These are phyloP conservation scores for Antheraea mylitta DNA, from an alignment of 1,140 invertebrate species.

Conservation along the genomic window DNA sequence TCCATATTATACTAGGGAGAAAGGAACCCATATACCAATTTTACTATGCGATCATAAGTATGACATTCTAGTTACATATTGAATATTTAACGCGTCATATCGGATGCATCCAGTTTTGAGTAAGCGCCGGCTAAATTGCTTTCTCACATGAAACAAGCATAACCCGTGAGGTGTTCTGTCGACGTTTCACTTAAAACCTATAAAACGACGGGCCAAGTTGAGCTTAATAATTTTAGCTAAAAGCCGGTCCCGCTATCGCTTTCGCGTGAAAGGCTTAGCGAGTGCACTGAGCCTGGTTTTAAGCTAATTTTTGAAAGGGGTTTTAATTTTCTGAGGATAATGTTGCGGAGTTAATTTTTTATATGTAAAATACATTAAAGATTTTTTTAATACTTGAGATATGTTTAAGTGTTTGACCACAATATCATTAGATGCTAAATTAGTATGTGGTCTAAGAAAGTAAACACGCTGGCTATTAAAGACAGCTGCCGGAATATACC, in stretches of 20 bases:
- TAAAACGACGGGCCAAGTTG: slow-evolving; percentile 45
- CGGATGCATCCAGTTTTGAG: neutral
- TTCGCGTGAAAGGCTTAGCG: slow-evolving; percentile 60
- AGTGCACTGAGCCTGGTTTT: slow-evolving; percentile 52
- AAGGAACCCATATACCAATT: too few relatives aligned
- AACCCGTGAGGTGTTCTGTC: slow-evolving; percentile 25
- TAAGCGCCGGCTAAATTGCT: neutral
- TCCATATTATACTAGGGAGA: too few relatives aligned
- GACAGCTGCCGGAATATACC: too few relatives aligned
- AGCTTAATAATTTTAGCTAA: slow-evolving; percentile 75
- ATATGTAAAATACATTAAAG: neutral
- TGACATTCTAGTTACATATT: neutral
- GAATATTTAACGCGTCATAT: neutral
- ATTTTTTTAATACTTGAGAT: too few relatives aligned
- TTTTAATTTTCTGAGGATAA: neutral
- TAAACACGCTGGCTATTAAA: too few relatives aligned
- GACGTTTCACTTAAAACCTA: slow-evolving; percentile 42
- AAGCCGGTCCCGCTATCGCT: slow-evolving; percentile 68
- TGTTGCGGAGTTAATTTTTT: too few relatives aligned
- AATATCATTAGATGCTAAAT: too few relatives aligned
- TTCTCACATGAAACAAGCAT: slow-evolving; percentile 10
- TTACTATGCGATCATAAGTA: too few relatives aligned
- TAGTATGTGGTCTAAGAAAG: too few relatives aligned
- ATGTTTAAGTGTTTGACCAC: too few relatives aligned
- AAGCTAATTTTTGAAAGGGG: slow-evolving; percentile 56